Conservation (phyloP, 2,113 vertebrate genomes). For the Strix uralensis region DNA sequence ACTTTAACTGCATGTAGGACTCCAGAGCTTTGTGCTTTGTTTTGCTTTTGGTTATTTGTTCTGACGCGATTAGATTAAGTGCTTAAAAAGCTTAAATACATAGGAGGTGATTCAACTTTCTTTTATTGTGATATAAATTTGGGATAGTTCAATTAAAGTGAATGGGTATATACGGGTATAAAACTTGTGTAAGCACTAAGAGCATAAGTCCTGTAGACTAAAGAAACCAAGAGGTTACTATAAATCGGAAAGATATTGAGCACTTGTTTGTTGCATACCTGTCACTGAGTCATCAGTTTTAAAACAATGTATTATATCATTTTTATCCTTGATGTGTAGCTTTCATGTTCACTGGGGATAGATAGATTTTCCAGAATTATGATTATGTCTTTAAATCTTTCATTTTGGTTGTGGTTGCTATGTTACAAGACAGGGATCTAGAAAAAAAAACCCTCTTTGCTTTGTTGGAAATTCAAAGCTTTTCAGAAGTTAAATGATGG, state of each 20-base stretch:
- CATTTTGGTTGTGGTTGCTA: constrained; percentile 53
- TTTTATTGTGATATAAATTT: constrained; percentile 57
- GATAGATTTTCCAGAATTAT: constrained; percentile 62
- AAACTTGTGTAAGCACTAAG: neutral
- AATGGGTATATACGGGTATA: constrained; percentile 5
- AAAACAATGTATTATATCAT: constrained; percentile 46
- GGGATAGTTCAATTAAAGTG: constrained; percentile 39
- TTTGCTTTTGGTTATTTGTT: constrained; percentile 48
- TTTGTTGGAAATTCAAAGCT: constrained; percentile 30
- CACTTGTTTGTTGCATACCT: constrained; percentile 50
- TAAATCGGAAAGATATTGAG: neutral
- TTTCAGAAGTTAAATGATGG: constrained; percentile 32
- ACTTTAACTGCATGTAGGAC: constrained; percentile 46
- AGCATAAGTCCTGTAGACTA: neutral
- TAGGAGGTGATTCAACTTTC: neutral
- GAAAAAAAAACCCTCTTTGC: neutral
- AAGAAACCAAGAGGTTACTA: constrained; percentile 3
- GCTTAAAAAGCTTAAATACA: constrained; percentile 33
- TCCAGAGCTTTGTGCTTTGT: constrained; percentile 46
- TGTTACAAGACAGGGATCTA: constrained; percentile 38
- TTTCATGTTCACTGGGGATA: constrained; percentile 63
- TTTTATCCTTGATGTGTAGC: constrained; percentile 37
- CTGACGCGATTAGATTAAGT: constrained; percentile 49
- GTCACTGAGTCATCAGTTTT: constrained; percentile 36
- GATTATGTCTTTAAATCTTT: constrained; percentile 67